These are phyloP conservation scores for Papilio demoleus DNA, from an alignment of 2,888 invertebrate species.

Conservation along the genomic window DNA sequence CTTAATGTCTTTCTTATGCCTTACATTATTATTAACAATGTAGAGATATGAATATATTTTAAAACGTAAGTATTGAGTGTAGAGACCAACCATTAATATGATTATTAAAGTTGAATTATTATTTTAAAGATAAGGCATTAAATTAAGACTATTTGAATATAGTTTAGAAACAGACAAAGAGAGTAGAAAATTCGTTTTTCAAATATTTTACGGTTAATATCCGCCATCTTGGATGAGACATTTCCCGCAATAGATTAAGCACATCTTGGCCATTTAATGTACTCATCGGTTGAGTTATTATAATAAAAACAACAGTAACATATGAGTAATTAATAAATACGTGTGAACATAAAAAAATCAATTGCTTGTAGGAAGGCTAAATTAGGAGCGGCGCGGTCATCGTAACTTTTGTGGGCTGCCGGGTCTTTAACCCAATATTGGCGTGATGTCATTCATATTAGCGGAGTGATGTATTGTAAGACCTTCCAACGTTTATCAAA, in stretches of 20 bases:
- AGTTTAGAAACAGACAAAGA: no score
- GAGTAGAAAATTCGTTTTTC: no score
- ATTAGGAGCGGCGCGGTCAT: constrained; percentile 52
- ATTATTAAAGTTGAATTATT: no score
- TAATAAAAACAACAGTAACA: constrained; percentile 13
- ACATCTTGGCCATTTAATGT: background rate
- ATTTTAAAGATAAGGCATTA: no score
- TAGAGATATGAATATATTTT: no score
- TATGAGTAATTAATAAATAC: constrained; percentile 26
- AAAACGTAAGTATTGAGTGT: no score
- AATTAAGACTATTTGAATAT: no score
- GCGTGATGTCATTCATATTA: constrained; percentile 48
- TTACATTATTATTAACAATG: no score
- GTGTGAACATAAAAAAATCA: constrained; percentile 46
- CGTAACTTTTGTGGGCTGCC: constrained; percentile 52
- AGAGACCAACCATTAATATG: no score
- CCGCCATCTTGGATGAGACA: background rate
- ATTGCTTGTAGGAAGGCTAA: constrained; percentile 48
- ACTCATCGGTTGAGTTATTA: constrained; percentile 18
- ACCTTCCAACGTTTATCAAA: no score
- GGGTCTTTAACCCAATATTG: constrained; percentile 51
- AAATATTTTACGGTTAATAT: no score
- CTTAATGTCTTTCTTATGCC: no score
- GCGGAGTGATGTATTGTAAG: constrained; percentile 31
- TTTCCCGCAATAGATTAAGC: background rate